Conservation (phyloP, 2,113 vertebrate species). For the Halichoeres trimaculatus region DNA sequence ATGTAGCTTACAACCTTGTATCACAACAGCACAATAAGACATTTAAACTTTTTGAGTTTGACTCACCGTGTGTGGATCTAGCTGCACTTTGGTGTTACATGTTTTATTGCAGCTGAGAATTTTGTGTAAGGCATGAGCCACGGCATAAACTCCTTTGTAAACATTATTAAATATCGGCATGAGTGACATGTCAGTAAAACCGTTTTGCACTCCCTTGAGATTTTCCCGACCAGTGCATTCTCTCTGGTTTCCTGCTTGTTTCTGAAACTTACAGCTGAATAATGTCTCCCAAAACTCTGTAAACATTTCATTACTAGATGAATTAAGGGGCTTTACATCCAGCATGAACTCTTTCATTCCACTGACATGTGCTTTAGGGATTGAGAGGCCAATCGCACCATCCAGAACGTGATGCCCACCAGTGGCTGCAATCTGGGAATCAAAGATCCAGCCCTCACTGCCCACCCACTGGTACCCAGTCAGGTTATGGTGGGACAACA, state of each 20-base stretch:
- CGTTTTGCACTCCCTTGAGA: conserved; percentile 68
- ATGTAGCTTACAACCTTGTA: neutral
- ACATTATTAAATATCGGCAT: conserved; percentile 80
- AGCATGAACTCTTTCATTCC: conserved; percentile 79
- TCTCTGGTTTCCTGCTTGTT: conserved; percentile 5
- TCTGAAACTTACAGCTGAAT: conserved; percentile 71
- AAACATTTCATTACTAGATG: conserved; percentile 67
- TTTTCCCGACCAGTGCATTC: conserved; percentile 75
- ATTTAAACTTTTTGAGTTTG: neutral
- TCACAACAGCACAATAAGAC: neutral
- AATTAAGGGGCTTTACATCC: conserved; percentile 64
- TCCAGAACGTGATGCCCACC: conserved; percentile 70
- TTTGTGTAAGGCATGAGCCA: conserved; percentile 76
- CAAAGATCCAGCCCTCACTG: conserved; percentile 78
- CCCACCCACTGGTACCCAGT: conserved; percentile 83
- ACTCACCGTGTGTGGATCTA: conserved; percentile 69
- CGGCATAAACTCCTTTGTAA: conserved; percentile 81
- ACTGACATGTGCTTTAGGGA: conserved; percentile 71
- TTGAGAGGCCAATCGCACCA: conserved; percentile 80
- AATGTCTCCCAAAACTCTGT: conserved; percentile 75
- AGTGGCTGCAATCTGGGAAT: conserved; percentile 64
- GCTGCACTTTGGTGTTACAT: conserved; percentile 54
- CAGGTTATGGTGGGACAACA: conserved; percentile 74
- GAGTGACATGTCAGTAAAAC: conserved; percentile 80
- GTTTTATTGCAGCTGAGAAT: conserved; percentile 68